Evolutionary conservation across 2,113 vertebrate species (phyloP).

Genomic region (Prolemur simus): DNA sequence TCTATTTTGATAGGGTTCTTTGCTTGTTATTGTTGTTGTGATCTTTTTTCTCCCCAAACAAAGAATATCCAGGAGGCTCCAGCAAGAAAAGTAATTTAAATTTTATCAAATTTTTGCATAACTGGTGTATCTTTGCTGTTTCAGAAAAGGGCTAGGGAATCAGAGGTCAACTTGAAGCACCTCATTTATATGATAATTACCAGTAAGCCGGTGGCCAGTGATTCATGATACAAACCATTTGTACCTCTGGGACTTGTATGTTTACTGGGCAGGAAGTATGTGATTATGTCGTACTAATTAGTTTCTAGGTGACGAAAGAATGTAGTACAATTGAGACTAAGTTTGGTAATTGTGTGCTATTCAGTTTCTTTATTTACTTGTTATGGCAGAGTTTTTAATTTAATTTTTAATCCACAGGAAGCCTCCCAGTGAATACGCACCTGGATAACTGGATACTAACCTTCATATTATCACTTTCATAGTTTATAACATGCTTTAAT

Average conservation of each 20-base stretch:
- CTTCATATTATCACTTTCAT: constrained; percentile 8
- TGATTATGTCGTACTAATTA: constrained; percentile 82
- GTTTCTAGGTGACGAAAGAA: constrained; percentile 82
- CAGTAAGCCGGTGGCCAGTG: constrained; percentile 80
- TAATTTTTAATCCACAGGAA: constrained; percentile 79
- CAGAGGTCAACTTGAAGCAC: constrained; percentile 76
- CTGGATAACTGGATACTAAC: constrained; percentile 32
- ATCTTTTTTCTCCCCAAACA: not conserved
- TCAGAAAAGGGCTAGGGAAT: constrained; percentile 70
- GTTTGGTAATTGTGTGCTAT: constrained; percentile 72
- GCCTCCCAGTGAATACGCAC: constrained; percentile 45
- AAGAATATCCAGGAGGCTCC: constrained; percentile 36
- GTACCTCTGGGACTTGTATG: constrained; percentile 77
- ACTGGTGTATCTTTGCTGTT: constrained; percentile 69
- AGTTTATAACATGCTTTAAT: constrained; percentile 60
- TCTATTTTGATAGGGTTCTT: constrained; percentile 23
- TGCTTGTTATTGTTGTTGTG: not conserved
- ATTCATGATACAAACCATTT: constrained; percentile 82
- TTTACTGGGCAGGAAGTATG: constrained; percentile 81
- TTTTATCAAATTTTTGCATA: constrained; percentile 74
- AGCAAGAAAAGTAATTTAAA: constrained; percentile 76
- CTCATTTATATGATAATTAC: constrained; percentile 85
- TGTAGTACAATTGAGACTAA: constrained; percentile 71
- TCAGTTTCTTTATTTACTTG: constrained; percentile 73
- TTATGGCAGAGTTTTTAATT: constrained; percentile 77